Percentiles rank a stretch among this genome's conserved stretches.
These are phyloP conservation scores for Cacatua alba DNA, from an alignment of 2,113 vertebrate species.

Conservation along the genomic window DNA sequence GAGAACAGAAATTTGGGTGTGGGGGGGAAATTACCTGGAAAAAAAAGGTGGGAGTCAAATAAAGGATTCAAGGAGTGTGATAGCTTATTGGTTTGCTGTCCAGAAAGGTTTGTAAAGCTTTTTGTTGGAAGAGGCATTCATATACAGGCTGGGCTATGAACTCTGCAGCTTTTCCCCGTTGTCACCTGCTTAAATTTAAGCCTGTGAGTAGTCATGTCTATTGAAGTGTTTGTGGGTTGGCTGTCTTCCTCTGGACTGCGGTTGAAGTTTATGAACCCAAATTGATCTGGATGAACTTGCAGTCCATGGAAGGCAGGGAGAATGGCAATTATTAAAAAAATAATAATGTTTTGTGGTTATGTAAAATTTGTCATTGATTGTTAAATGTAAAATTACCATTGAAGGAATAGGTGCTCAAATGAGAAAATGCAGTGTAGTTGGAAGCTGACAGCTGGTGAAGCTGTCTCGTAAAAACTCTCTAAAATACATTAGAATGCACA, in stretches of 20 bases:
- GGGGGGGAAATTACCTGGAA: background rate
- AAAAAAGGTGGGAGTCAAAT: background rate
- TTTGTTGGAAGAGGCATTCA: background rate
- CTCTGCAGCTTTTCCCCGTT: background rate
- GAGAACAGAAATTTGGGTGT: background rate
- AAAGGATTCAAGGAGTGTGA: background rate
- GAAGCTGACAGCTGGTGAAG: slow-evolving; percentile 6
- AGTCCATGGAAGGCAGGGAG: background rate
- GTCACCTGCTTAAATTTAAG: background rate
- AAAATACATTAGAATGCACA: background rate
- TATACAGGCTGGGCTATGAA: background rate
- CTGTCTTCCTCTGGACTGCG: background rate
- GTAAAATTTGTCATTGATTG: background rate
- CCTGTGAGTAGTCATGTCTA: background rate
- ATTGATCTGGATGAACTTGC: background rate
- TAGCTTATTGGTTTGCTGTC: background rate
- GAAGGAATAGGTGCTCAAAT: background rate
- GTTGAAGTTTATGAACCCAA: background rate
- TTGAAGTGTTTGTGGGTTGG: background rate
- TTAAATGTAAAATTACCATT: slow-evolving; percentile 15
- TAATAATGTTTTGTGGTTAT: background rate
- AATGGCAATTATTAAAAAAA: background rate
- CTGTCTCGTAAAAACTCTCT: background rate
- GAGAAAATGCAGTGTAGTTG: background rate
- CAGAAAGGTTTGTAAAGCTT: background rate